A percentile compares a stretch with the other conserved stretches of the same genome.
phyloP scores from a whole-genome alignment of 2,797 vertebrate species.

The Sciaenops ocellatus region DNA sequence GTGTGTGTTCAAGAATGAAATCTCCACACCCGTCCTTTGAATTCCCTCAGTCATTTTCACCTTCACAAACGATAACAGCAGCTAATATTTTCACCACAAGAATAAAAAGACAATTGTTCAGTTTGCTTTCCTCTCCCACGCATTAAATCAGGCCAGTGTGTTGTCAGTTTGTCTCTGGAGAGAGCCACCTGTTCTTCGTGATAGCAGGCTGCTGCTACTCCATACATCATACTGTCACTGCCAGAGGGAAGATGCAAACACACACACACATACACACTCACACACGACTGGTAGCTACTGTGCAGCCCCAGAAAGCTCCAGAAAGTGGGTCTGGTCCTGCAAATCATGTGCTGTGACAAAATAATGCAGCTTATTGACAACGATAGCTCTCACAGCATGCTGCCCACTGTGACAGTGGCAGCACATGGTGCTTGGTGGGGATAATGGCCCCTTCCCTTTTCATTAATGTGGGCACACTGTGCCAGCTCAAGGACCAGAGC shows the following conservation, averaged over 20 bases:
- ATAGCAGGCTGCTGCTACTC: slow-evolving; percentile 72
- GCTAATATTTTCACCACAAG: slow-evolving; percentile 25
- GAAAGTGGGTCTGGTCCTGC: slow-evolving; percentile 36
- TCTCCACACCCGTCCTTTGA: slow-evolving; percentile 1
- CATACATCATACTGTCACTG: slow-evolving; percentile 76
- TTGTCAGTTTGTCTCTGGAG: slow-evolving; percentile 63
- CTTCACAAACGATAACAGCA: slow-evolving; percentile 8
- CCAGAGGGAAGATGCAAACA: slow-evolving; percentile 35
- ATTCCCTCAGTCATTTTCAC: slow-evolving; percentile 5
- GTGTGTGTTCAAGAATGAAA: neutral
- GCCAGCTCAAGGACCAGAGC: slow-evolving; percentile 19
- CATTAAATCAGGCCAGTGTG: slow-evolving; percentile 70
- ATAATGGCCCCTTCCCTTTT: slow-evolving; percentile 45
- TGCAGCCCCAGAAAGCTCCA: slow-evolving; percentile 31
- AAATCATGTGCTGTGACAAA: slow-evolving; percentile 36
- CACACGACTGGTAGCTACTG: slow-evolving; percentile 21
- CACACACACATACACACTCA: slow-evolving; percentile 10
- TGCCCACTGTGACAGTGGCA: slow-evolving; percentile 24
- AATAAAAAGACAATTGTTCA: slow-evolving; percentile 54
- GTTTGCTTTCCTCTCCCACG: slow-evolving; percentile 45
- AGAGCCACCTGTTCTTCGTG: slow-evolving; percentile 76
- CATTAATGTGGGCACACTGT: slow-evolving; percentile 24
- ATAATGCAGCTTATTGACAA: slow-evolving; percentile 51
- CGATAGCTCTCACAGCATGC: slow-evolving; percentile 15
- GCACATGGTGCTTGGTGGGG: slow-evolving; percentile 17